Conservation (phyloP, 2,113 vertebrate genomes). For the Polypterus bichir region DNA sequence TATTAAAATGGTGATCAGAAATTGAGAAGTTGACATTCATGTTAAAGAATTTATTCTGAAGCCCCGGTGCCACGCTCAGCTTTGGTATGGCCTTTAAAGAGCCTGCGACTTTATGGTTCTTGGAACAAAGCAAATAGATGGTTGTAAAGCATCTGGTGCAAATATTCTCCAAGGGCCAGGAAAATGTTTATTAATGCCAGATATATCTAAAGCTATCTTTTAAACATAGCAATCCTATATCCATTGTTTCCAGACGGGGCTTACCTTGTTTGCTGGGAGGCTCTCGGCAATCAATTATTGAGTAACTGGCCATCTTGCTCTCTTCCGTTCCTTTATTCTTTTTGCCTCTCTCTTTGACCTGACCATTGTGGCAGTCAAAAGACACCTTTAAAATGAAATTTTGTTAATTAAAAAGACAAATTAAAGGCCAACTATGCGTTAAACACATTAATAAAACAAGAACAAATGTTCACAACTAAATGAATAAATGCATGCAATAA, state of each 20-base stretch:
- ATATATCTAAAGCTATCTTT: too few species aligned
- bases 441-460: too few species aligned
- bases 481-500: conserved; percentile 14
- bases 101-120: too few species aligned
- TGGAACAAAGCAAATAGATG: too few species aligned
- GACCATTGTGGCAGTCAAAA: conserved; percentile 38
- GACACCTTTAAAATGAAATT: conserved; percentile 39
- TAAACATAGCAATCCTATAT: conserved; percentile 24
- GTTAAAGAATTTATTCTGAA: conserved; percentile 39
- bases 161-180: too few species aligned
- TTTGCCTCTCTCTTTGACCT: conserved; percentile 39
- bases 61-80: conserved; percentile 35
- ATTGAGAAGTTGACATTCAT: conserved; percentile 34
- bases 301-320: conserved; percentile 35
- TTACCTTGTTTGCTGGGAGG: conserved; percentile 55
- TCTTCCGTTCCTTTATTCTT: conserved; percentile 41
- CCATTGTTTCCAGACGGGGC: conserved; percentile 36
- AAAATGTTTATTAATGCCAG: too few species aligned
- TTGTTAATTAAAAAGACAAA: too few species aligned
- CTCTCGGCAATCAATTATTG: conserved; percentile 39
- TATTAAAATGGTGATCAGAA: conserved; percentile 43
- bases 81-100: conserved; percentile 2
- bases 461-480: background rate
- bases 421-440: too few species aligned
- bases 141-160: too few species aligned